Conservation (phyloP, 2,113 vertebrate genomes). For the Micronycteris hirsuta region DNA sequence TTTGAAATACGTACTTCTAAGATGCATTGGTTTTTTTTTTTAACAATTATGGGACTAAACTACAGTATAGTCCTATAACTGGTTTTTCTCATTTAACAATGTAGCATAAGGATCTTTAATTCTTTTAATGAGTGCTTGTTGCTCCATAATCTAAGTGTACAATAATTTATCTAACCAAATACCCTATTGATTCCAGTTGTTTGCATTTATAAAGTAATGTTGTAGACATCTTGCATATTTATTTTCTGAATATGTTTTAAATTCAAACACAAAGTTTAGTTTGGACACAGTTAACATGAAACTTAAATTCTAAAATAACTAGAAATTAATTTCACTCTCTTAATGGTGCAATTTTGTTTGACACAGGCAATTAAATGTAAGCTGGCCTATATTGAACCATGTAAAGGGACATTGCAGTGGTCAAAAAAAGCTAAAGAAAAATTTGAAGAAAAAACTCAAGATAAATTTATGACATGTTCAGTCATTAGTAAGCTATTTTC, state of each 20-base stretch:
- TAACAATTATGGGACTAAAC: slow-evolving; percentile 11
- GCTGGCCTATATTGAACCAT: slow-evolving; percentile 85
- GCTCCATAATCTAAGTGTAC: background rate
- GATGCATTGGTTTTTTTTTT: background rate
- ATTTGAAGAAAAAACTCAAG: slow-evolving; percentile 85
- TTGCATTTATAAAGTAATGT: slow-evolving; percentile 22
- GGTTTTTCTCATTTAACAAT: slow-evolving; percentile 15
- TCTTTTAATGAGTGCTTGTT: slow-evolving; percentile 3
- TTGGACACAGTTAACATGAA: background rate
- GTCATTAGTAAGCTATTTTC: slow-evolving; percentile 82
- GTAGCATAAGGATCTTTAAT: background rate
- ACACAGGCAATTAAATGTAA: slow-evolving; percentile 89
- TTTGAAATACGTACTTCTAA: background rate
- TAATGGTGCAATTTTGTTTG: slow-evolving; percentile 53
- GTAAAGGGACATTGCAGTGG: slow-evolving; percentile 80
- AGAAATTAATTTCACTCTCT: slow-evolving; percentile 9
- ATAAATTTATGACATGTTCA: slow-evolving; percentile 84
- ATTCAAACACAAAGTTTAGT: background rate
- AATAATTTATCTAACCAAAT: background rate
- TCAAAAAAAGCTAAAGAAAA: slow-evolving; percentile 80
- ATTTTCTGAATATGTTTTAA: slow-evolving; percentile 39
- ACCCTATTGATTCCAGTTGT: slow-evolving; percentile 1
- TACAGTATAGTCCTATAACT: background rate
- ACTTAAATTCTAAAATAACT: slow-evolving; percentile 32
- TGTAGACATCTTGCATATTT: background rate